Evolutionary conservation across 2,113 vertebrate genomes (phyloP), one percentile per base, ranked within the genome.

Genomic region (Takifugu bimaculatus): DNA sequence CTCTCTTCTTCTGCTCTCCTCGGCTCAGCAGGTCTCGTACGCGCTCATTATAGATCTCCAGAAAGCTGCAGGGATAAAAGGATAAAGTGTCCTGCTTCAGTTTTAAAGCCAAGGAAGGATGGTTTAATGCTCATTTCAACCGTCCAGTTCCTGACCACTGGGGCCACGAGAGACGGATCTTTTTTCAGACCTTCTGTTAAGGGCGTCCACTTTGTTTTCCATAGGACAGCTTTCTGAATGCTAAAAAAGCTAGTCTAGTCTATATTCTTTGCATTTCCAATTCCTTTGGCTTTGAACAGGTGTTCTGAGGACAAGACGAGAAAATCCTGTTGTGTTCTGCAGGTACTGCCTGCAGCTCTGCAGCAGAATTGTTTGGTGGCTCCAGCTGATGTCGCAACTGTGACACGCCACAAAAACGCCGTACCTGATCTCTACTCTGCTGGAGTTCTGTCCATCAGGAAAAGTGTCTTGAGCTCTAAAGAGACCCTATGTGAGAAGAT

Each of bases 1-100:
- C 87, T 39, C 93, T 92, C 62, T 94, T 92, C 62, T 94, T 96
- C 78, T 77, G 81, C 60, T 93, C 91, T 35, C 85, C 91, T 35
- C 85, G 84, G 35, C 88, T 90, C 54, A 99, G 80, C 60, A 99
- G 79, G 85, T 99, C 97, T 52, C 95, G 86, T 1, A 99, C 97
- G 0, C 93, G 94, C 72, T 99, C 97, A 0, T 99, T 99, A 70
- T 99, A 99, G 84, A 99, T 98, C 93, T 99, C 96, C 69, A 98
- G 89, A 77, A 99, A 99, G 83, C 96, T 99, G 77, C 35, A 78
- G 65, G 26, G 7, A 54, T 54, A 74, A 35, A 66, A 13, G 15
- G 26, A 64, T 13, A 7, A 44, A 2, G 47, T 3, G 35, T 39
- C 9, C 35, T 7, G 35, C 15, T 52, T 35, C 9, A 62, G n/a